Evolutionary conservation across 2,888 invertebrate species (phyloP), one percentile per base, ranked within the genome.

Genomic region (Melipona bicolor): DNA sequence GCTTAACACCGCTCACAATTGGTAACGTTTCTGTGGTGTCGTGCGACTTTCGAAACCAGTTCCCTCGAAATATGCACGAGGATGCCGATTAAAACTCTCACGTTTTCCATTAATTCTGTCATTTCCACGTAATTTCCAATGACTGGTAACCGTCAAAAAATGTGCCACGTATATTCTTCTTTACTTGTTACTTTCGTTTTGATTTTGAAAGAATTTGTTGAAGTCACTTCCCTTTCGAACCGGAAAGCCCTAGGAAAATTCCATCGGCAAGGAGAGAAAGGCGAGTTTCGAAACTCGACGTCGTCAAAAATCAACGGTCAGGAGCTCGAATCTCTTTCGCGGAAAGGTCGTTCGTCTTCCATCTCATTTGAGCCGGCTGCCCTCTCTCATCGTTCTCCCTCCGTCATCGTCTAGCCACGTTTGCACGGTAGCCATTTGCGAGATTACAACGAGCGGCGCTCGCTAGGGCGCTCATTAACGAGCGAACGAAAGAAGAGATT

Each of bases 401-500:
- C 83, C 27, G 71, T 81, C 83, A 76, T 71, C 81, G 83, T 83
- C 82, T 71, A 83, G 81, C 50, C 56, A 64, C 83, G 83, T 83
- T 77, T 72, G 81, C 81, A 72, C 83, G 76, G 83, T 81, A 83
- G 83, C 81, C 81, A 83, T 83, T 83, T 76, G 83, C 81, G 62
- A 76, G 81, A 83, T 81, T 83, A 76, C 81, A 64, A 69, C 74
- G 79, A 75, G 80, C 70, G 52, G 43, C 59, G 69, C 59, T 62
- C 64, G 82, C 62, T 76, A 68, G n/a, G 61, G 59, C 71, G 81
- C 81, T 83, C 83, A 81, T 83, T 83, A 83, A 76, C 83, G 81
- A 56, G 81, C 81, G 83, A 81, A 76, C 81, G 83, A 83, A 83
- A 83, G 83, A 83, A 83, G 83, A 84, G 87, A 87, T 81, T 83